Conservation (phyloP, 2,888 invertebrate genomes). For the Trachelus stipa region DNA sequence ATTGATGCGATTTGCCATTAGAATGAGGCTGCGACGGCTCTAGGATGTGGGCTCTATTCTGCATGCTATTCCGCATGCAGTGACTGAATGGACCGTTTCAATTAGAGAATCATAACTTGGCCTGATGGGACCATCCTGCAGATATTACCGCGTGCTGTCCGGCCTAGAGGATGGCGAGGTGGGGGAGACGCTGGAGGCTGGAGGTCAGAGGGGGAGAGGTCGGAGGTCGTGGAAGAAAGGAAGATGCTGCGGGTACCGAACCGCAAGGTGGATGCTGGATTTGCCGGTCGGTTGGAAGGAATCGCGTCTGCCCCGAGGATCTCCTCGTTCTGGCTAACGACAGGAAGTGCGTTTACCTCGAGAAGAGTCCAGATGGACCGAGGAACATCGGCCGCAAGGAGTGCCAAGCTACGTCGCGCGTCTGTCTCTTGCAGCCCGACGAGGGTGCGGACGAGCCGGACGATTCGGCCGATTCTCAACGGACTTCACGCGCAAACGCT, state of each 20-base stretch:
- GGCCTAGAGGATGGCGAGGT: not conserved
- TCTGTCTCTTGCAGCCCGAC: too few relatives aligned
- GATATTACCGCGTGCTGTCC: slow-evolving; percentile 35
- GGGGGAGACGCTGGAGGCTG: not conserved
- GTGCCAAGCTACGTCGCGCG: too few relatives aligned
- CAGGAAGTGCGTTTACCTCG: too few relatives aligned
- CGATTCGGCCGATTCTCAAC: too few relatives aligned
- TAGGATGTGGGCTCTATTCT: slow-evolving; percentile 56
- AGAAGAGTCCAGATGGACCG: too few relatives aligned
- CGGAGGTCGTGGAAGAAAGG: slow-evolving; percentile 9
- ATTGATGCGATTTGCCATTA: slow-evolving; percentile 62
- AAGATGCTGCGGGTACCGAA: not conserved
- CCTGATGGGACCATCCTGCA: slow-evolving; percentile 62
- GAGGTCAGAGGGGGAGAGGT: slow-evolving; percentile 1
- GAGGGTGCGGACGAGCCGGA: too few relatives aligned
- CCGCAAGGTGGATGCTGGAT: too few relatives aligned
- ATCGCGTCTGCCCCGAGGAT: too few relatives aligned
- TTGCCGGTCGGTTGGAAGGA: too few relatives aligned
- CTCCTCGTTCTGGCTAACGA: too few relatives aligned
- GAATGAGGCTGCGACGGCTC: slow-evolving; percentile 51
- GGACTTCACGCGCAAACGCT: too few relatives aligned
- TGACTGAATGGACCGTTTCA: slow-evolving; percentile 61
- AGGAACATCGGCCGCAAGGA: too few relatives aligned
- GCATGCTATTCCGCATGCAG: slow-evolving; percentile 55
- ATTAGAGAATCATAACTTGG: slow-evolving; percentile 64